Evolutionary conservation across 2,113 vertebrate species (phyloP), one percentile per base, ranked within the genome.

Genomic region (Dasypus novemcinctus): DNA sequence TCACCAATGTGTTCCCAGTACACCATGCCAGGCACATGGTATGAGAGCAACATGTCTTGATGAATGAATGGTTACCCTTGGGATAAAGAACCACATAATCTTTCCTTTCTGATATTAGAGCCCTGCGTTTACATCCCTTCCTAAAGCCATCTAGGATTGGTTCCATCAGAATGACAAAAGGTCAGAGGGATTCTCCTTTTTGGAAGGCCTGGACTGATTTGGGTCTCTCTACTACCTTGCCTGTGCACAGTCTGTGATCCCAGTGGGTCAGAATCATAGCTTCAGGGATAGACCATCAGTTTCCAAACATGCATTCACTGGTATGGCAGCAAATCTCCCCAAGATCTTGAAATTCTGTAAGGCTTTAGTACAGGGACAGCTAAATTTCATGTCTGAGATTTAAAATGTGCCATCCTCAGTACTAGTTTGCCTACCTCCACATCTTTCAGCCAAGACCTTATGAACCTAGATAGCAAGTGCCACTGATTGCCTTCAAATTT

Each of bases 11-110:
- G 1, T 20, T n/a, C 36, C 52, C 64, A 54, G 4, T 13, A 81
- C 27, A 68, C 5, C 11, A 27, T 76, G 36, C 1, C 31, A 0
- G 4, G 31, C 0, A 7, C 7, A 1, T 9, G 23, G 11, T 27
- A 21, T 7, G 4, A 41, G 21, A 17, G 6, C 2, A 76, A 21
- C 3, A 1, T 12, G 36, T 68, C 14, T 64, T 49, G 29, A 54
- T 38, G 69, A 43, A 31, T n/a, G 80, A 57, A 15, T 41, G 38
- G 17, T 10, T 31, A 6, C 27, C 12, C 4, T 31, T 7, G 5
- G 20, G 15, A 49, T 38, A 7, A 25, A 1, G 3, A 25, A 1
- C 7, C 31, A 27, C 6, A n/a, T 2, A 17, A 43, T 23, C 7
- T 82, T 61, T 89, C 27, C 38, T 49, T 33, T 46, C 68, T 74